phyloP scores from a whole-genome alignment of 2,113 vertebrate species.

The Rynchops niger region DNA sequence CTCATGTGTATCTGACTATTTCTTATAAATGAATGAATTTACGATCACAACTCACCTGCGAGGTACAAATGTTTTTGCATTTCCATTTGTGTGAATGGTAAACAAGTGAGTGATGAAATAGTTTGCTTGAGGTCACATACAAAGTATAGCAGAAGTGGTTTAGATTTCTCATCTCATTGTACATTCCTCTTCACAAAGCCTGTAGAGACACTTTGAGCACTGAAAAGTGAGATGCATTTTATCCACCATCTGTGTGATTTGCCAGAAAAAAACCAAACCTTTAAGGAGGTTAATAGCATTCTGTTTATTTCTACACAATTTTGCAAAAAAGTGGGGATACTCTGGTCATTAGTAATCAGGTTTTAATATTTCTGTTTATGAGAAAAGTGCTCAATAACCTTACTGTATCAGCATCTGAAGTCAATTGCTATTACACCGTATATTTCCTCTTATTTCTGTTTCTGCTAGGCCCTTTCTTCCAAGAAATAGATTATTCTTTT shows the following conservation, averaged over 20 bases:
- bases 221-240: background rate
- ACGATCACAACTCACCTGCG: background rate
- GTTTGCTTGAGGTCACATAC: background rate
- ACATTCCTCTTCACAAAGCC: background rate
- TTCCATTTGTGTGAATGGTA: background rate
- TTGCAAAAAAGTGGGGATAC: background rate
- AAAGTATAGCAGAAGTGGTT: background rate
- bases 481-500: background rate
- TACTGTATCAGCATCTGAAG: background rate
- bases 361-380: background rate
- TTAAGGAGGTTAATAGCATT: background rate
- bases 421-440: background rate
- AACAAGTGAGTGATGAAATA: background rate
- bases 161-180: background rate
- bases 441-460: background rate
- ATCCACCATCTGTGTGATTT: background rate
- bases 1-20: background rate
- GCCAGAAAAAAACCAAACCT: background rate
- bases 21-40: background rate
- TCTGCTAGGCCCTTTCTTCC: background rate
- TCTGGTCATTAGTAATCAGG: background rate
- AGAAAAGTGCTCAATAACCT: background rate
- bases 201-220: background rate
- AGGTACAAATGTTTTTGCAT: background rate
- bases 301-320: background rate